These are phyloP conservation scores for Nycticebus coucang DNA, from an alignment of 2,113 vertebrate species.

Conservation along the genomic window DNA sequence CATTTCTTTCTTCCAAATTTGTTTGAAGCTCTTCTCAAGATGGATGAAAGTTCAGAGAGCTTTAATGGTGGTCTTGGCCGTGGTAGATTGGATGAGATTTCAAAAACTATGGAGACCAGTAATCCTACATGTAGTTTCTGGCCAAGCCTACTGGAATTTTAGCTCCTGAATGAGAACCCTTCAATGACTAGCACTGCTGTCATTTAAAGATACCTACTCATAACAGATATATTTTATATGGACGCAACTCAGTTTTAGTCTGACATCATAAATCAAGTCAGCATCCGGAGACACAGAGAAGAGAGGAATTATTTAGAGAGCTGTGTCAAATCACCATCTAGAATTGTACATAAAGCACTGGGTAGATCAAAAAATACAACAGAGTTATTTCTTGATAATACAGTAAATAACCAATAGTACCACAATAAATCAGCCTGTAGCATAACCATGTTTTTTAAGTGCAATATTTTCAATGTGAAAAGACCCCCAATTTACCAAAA, in stretches of 20 bases:
- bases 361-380: constrained; percentile 79
- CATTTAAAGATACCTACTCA: not conserved
- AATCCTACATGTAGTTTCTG: not conserved
- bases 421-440: constrained; percentile 73
- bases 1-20: constrained; percentile 20
- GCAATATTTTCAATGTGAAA: constrained; percentile 49
- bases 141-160: not conserved
- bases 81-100: not conserved
- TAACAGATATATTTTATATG: constrained; percentile 42
- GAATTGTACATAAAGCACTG: constrained; percentile 80
- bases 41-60: not conserved
- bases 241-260: constrained; percentile 60
- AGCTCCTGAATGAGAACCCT: constrained; percentile 36
- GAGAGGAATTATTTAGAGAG: constrained; percentile 68
- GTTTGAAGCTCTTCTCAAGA: not conserved
- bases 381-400: constrained; percentile 73
- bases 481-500: constrained; percentile 67
- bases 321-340: constrained; percentile 73
- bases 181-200: not conserved
- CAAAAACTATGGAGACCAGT: not conserved
- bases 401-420: constrained; percentile 80
- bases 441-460: constrained; percentile 50
- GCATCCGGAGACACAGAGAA: constrained; percentile 53
- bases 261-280: constrained; percentile 78
- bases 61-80: not conserved